phyloP scores from a whole-genome alignment of 1,140 invertebrate species.

The Scaptodrosophila lebanonensis region DNA sequence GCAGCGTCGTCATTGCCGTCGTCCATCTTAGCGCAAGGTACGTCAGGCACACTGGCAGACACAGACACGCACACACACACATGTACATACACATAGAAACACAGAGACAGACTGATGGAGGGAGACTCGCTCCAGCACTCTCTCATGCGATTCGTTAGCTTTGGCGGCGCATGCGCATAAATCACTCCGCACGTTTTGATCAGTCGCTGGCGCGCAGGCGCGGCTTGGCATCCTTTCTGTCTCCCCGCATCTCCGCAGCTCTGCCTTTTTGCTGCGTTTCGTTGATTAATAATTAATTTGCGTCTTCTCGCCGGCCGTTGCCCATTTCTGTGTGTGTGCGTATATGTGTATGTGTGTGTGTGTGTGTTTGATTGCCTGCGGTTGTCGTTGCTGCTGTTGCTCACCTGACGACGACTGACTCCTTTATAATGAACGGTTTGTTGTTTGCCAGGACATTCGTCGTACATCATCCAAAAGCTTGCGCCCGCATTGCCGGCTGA shows the following conservation, averaged over 20 bases:
- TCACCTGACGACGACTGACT: constrained; percentile 67
- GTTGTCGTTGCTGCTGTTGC: constrained; percentile 15
- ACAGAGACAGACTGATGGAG: constrained; percentile 44
- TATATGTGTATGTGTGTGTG: no score
- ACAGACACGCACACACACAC: no score
- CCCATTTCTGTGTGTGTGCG: no score
- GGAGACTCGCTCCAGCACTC: not conserved
- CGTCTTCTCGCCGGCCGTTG: constrained; percentile 55
- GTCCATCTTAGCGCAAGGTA: constrained; percentile 72
- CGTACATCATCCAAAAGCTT: constrained; percentile 66
- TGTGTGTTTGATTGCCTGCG: constrained; percentile 34
- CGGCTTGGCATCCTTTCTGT: not conserved
- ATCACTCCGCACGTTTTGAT: constrained; percentile 50
- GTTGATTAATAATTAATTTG: constrained; percentile 77
- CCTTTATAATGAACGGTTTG: constrained; percentile 74
- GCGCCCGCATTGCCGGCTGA: constrained; percentile 36
- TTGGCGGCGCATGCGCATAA: constrained; percentile 60
- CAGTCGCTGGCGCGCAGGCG: not conserved
- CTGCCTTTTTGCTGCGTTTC: constrained; percentile 46
- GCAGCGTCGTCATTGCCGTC: constrained; percentile 40
- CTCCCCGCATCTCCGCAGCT: not conserved
- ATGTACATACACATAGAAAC: no score
- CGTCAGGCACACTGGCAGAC: no score
- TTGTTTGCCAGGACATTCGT: constrained; percentile 64
- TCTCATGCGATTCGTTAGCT: constrained; percentile 58